These are phyloP conservation scores for Cyphomyrus discorhynchus DNA, from an alignment of 2,113 vertebrate genomes.

Conservation along the genomic window DNA sequence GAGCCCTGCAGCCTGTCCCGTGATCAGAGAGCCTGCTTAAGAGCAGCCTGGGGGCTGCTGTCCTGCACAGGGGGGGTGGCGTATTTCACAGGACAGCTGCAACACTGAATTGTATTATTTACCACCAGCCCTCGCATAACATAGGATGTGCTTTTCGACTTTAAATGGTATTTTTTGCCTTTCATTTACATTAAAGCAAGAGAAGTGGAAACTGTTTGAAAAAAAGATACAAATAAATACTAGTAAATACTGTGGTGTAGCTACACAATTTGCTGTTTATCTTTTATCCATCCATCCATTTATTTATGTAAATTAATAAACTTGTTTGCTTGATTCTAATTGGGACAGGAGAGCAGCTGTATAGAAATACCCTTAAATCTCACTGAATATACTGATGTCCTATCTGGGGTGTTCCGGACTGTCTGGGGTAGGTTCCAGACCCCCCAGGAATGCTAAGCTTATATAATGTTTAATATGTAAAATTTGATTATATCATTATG, in stretches of 20 bases:
- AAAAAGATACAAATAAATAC: not conserved
- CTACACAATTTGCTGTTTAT: not conserved
- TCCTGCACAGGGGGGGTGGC: not conserved
- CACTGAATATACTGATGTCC: not conserved
- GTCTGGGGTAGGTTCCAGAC: not conserved
- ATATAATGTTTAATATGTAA: not conserved
- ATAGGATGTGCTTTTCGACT: not conserved
- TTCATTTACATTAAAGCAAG: not conserved
- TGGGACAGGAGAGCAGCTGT: not conserved
- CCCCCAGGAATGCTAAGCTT: not conserved
- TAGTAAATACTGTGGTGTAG: not conserved
- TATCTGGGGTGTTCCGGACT: not conserved
- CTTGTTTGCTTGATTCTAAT: not conserved
- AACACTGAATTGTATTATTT: not conserved
- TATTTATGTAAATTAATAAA: not conserved
- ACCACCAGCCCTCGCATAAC: not conserved
- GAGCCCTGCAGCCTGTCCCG: slow-evolving; percentile 35
- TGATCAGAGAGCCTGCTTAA: slow-evolving; percentile 5
- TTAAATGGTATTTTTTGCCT: not conserved
- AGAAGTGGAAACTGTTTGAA: not conserved
- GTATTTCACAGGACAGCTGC: not conserved
- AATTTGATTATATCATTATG: not conserved
- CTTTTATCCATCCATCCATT: not conserved
- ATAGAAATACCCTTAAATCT: not conserved
- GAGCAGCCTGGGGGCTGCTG: not conserved